Evolutionary conservation across 1,140 invertebrate genomes (phyloP), one percentile per base, ranked within the genome.

Genomic region (Halictus rubicundus): DNA sequence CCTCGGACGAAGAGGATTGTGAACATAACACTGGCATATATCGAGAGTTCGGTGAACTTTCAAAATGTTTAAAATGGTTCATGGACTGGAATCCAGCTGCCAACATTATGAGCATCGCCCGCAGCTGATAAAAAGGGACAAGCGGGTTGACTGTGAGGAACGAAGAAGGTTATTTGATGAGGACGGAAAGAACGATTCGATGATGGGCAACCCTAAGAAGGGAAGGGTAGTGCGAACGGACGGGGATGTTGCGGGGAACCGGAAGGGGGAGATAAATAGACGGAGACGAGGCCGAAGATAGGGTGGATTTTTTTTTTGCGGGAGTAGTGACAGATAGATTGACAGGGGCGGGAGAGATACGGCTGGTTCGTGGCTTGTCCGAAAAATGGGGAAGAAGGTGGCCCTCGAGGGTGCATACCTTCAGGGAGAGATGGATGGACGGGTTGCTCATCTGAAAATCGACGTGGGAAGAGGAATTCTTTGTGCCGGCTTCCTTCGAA

Each of bases 271-370:
- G 72, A 74, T 74, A 74, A 74, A 57, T 74, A 74, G 72, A 57
- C 14, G 61, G 61, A 74, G 37, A 64, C 46, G 42, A 14, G 8
- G 12, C 19, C 19, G 25, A 64, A 19, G 59, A 73, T 54, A 27
- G 72, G 72, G 61, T 73, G 46, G 60, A 64, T 74, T 54, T 74
- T 32, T 74, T 74, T 52, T n/a, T n/a, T n/a, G n/a, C 49, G 16
- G n/a, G 14, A 27, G 46, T 54, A 32, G 32, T 52, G 72, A 74
- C 72, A 57, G 72, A 74, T 74, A 57, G 72, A 74, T 74, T 65
- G 63, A 65, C 63, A 74, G 63, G 61, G 71, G 61, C 57, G 57
- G n/a, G 6, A 37, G 9, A 74, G 72, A 74, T 65, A 63, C 42
- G 60, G 49, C 63, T 65, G 37, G 63, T 46, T 65, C 63, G 21